Evolutionary conservation across 1,140 invertebrate species (phyloP).

Genomic region (Zaprionus inermis): DNA sequence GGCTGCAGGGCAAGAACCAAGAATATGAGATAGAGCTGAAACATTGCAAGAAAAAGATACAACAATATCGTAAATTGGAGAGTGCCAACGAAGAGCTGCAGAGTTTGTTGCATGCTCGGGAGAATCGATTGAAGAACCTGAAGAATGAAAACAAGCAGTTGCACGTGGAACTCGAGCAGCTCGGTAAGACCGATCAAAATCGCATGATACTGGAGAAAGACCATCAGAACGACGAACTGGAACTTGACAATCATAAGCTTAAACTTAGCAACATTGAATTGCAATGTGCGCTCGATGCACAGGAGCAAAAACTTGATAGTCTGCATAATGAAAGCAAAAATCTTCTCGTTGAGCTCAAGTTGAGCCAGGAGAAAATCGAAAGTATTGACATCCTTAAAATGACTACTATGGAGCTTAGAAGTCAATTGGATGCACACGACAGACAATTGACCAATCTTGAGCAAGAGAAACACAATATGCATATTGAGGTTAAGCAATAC

Average conservation of each 20-base stretch:
- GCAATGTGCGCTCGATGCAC: neutral
- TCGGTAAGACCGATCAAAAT: neutral
- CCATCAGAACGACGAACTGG: neutral
- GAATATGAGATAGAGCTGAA: neutral
- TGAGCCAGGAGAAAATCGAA: neutral
- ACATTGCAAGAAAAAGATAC: neutral
- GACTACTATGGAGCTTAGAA: neutral
- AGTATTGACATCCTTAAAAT: neutral
- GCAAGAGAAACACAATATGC: neutral
- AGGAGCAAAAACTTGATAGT: neutral
- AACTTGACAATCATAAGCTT: neutral
- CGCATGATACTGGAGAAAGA: neutral
- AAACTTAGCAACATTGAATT: neutral
- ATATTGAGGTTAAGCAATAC: neutral
- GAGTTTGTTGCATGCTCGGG: neutral
- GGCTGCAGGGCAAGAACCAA: neutral
- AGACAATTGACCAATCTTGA: neutral
- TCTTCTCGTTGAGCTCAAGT: neutral
- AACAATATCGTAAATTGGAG: neutral
- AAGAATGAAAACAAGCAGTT: neutral
- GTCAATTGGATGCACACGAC: neutral
- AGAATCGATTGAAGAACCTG: neutral
- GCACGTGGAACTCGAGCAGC: neutral
- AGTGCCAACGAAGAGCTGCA: neutral
- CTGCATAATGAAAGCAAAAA: neutral